Base-by-base conservation (phyloP, 2,113 vertebrate species). In the Rousettus leschenaultii region DNA sequence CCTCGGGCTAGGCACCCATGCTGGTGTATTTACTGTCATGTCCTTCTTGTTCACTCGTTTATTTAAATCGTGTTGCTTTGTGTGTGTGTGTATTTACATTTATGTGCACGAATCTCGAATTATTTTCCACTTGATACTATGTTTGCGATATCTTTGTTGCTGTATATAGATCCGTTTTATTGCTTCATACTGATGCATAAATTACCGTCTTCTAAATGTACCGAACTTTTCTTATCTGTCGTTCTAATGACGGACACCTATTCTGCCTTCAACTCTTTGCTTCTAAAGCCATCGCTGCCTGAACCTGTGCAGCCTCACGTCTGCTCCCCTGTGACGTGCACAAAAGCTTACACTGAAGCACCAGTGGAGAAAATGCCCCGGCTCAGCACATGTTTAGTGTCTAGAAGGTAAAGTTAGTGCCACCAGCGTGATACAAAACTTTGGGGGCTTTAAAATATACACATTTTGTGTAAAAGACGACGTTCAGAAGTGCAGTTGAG, bases 381-480 rank as follows among this genome's bases (percentile, higher is more conserved):
- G 70, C 19, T 74, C 66, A 89, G 83, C 80, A 38, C 71, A 59
- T 45, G 35, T 91, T 97, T 95, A 79, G 71, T n/a, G 22, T 63
- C 22, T 71, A 24, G 24, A 15, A 73, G 68, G 40, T 80, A 85
- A 71, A 85, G 10, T 86, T 28, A 83, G 55, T 94, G 71, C 96
- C 92, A 45, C 74, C 75, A 61, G 33, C 65, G 38, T 91, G 59
- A 91, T 22, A 1, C 22, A 59, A 91, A 87, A 85, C 86, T 85
- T 94, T 83, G 13, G 94, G 93, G 68, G 24, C 59, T 95, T 74
- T 85, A 15, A 80, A 75, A 48, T 91, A 35, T 1, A 87, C 16
- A 24, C 55, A 59, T 45, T 92, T 40, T 95, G 21, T 96, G 55
- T 93, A 83, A 91, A 97, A 77, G 63, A 53, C 88, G 65, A 63